A percentile compares a stretch with the other conserved stretches of the same genome.
Conservation (phyloP, 2,113 vertebrate species). For the Fulica atra region DNA sequence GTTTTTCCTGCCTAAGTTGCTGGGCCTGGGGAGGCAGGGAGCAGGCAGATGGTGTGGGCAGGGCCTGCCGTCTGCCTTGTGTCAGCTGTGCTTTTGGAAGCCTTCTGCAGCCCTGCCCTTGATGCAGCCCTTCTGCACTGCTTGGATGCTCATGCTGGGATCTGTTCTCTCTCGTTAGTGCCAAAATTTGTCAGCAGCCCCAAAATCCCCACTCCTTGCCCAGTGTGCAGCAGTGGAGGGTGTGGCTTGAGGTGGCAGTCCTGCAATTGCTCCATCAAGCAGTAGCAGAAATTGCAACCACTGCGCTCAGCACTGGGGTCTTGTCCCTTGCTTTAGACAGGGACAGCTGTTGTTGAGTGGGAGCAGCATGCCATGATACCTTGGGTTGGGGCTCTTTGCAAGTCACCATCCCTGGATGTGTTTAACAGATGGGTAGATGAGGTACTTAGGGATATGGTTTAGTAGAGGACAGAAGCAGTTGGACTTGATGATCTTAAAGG, state of each 20-base stretch:
- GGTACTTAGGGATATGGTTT: too few relatives aligned
- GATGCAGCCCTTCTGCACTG: neutral
- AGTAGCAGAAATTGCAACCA: neutral
- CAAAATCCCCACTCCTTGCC: neutral
- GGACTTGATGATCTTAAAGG: too few relatives aligned
- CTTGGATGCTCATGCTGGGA: neutral
- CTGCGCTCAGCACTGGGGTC: neutral
- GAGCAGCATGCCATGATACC: accelerated
- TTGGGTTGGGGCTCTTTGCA: neutral
- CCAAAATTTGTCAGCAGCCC: neutral
- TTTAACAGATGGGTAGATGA: too few relatives aligned
- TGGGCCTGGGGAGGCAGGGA: neutral
- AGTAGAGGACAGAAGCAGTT: too few relatives aligned
- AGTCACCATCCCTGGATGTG: neutral
- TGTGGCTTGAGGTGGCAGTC: too few relatives aligned
- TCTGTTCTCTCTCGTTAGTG: neutral
- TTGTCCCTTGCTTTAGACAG: neutral
- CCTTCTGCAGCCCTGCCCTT: neutral
- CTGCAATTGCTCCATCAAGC: neutral
- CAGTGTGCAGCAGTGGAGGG: neutral
- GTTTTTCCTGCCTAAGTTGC: neutral
- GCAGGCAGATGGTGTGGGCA: neutral
- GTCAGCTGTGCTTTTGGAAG: conserved; percentile 3
- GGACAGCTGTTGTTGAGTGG: neutral
- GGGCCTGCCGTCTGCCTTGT: neutral